Conservation (phyloP, 2,888 invertebrate species). For the Cryptus armator region DNA sequence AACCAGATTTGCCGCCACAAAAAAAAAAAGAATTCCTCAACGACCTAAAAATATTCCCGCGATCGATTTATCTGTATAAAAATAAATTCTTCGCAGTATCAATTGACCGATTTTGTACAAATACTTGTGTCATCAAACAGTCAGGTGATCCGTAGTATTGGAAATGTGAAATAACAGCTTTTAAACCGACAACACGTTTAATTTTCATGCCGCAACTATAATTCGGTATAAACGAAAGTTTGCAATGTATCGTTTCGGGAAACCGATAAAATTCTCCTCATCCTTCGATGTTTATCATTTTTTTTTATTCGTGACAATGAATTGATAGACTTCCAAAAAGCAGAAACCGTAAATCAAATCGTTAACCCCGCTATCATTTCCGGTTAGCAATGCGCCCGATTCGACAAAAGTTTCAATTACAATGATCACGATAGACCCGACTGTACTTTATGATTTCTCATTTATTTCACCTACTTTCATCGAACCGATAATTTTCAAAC, state of each 20-base stretch:
- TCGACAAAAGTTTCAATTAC: not conserved
- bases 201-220: conserved; percentile 3
- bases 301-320: not conserved
- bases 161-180: no score
- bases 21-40: not conserved
- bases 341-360: not conserved
- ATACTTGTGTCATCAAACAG: not conserved
- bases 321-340: not conserved
- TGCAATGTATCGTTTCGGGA: not conserved
- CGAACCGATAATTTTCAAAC: conserved; percentile 14
- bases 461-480: conserved; percentile 10
- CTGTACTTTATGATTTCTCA: not conserved
- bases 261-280: not conserved
- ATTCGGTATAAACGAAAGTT: not conserved
- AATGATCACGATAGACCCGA: not conserved
- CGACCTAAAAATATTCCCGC: not conserved
- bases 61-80: not conserved
- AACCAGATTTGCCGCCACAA: not conserved
- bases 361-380: not conserved
- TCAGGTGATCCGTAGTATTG: no score
- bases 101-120: not conserved
- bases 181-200: not conserved
- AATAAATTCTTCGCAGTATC: not conserved
- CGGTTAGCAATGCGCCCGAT: not conserved
- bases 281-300: no score